phyloP scores from a whole-genome alignment of 2,113 vertebrate genomes.

The Psilopsiagon aurifrons region DNA sequence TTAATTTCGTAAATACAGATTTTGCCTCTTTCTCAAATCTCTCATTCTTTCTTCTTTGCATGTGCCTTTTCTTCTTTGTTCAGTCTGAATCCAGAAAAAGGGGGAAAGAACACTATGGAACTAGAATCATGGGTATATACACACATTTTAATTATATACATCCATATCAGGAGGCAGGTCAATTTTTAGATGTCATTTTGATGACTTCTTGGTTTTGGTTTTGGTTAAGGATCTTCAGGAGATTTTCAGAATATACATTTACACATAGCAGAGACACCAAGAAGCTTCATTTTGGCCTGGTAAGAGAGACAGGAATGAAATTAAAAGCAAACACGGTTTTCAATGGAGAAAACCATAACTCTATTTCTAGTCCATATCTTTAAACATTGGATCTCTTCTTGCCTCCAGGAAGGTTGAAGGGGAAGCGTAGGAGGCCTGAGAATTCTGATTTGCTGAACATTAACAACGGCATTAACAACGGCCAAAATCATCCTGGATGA shows the following conservation, averaged over 20 bases:
- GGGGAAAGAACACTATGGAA: background rate
- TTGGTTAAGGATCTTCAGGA: background rate
- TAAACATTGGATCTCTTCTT: background rate
- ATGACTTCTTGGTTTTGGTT: background rate
- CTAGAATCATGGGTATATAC: background rate
- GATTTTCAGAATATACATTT: background rate
- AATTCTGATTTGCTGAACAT: background rate
- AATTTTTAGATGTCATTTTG: background rate
- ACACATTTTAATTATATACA: background rate
- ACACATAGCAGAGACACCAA: background rate
- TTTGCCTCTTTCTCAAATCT: background rate
- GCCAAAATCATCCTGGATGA: background rate
- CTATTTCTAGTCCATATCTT: background rate
- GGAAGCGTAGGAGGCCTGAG: fast-evolving
- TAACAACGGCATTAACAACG: background rate
- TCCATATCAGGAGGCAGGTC: background rate
- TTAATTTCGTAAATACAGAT: background rate
- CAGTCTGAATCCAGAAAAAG: background rate
- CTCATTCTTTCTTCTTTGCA: background rate
- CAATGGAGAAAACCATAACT: background rate
- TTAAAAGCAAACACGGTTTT: background rate
- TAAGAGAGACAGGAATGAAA: background rate
- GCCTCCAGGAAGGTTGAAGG: background rate
- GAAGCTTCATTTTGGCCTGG: background rate
- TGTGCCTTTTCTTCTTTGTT: background rate